Base-by-base conservation (phyloP, 2,888 invertebrate species). In the Nomada ferruginata region DNA sequence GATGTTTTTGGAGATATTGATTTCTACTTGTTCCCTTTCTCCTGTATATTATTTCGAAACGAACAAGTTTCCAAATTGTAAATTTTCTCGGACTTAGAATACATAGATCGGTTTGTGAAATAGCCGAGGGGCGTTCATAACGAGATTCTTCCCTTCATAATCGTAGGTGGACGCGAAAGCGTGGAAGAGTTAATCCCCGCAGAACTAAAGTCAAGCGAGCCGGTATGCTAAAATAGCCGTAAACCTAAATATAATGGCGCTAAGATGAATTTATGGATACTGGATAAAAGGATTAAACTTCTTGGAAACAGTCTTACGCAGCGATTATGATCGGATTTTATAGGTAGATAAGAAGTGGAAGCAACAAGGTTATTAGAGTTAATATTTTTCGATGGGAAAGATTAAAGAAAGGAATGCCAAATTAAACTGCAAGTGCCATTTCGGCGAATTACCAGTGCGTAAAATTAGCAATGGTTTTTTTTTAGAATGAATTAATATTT, bases 131-230 rank as follows among this genome's bases (percentile, higher is more conserved):
- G 15, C 20, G 53, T 42, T 55, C 53, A 23, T 42, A 10, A 3
- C 15, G 2, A 53, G 53, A 55, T 55, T 53, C 20, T 15, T 11
- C 61, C 15, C 10, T n/a, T 36, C 18, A 10, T 60, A 36, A 60
- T 60, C 60, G 60, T 63, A n/a, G 42, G 61, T 20, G 61, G 20
- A 60, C 42, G 42, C 18, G 29, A 36, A 61, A 42, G 36, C 61
- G 61, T 61, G 42, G 13, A 63, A 44, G 44, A 9, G 20, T 63
- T 44, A 44, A 44, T 63, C 23, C 44, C 7, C 23, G 26, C 61
- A 13, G 23, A 68, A 68, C 11, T 23, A 36, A 20, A 42, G 53
- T 15, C 18, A 10, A 20, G 53, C 29, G 29, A 36, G 36, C 36
- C 5, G 2, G 36, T 42, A 18, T 20, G 15, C 15, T 23, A 18